These are phyloP conservation scores for Cetonia aurata DNA, from an alignment of 2,888 invertebrate genomes.

Conservation along the genomic window DNA sequence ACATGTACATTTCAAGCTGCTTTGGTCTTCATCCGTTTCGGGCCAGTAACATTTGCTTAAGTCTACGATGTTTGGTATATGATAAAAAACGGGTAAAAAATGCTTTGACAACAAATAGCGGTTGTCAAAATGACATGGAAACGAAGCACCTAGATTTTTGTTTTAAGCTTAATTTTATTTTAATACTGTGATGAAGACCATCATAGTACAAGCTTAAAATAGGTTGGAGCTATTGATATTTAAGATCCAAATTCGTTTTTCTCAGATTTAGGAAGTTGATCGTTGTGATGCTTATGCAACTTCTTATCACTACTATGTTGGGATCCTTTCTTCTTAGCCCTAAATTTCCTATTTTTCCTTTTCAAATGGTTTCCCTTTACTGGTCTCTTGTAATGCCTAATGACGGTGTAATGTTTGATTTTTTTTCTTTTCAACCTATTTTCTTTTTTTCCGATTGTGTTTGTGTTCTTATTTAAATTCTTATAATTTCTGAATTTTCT, in stretches of 20 bases:
- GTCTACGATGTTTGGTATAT: background rate
- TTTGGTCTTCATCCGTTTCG: constrained; percentile 26
- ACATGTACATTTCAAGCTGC: constrained; percentile 41
- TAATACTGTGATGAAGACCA: background rate
- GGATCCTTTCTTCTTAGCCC: no score
- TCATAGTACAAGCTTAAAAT: background rate
- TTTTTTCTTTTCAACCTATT: background rate
- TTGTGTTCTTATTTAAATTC: background rate
- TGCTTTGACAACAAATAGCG: constrained; percentile 14
- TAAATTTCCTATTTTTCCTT: no score
- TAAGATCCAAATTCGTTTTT: no score
- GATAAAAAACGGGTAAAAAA: constrained; percentile 21
- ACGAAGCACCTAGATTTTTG: constrained; percentile 15
- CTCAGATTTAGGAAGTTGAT: no score
- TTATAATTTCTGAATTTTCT: background rate
- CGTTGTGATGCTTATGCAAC: no score
- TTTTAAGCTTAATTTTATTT: constrained; percentile 3
- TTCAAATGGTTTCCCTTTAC: no score
- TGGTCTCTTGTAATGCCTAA: no score
- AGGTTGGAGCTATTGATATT: no score
- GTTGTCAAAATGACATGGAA: constrained; percentile 33
- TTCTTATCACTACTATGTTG: no score
- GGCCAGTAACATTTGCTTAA: constrained; percentile 18
- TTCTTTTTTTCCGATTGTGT: background rate
- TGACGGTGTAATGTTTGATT: no score